Conservation (phyloP, 2,113 vertebrate species). For the Protobothrops mucrosquamatus region DNA sequence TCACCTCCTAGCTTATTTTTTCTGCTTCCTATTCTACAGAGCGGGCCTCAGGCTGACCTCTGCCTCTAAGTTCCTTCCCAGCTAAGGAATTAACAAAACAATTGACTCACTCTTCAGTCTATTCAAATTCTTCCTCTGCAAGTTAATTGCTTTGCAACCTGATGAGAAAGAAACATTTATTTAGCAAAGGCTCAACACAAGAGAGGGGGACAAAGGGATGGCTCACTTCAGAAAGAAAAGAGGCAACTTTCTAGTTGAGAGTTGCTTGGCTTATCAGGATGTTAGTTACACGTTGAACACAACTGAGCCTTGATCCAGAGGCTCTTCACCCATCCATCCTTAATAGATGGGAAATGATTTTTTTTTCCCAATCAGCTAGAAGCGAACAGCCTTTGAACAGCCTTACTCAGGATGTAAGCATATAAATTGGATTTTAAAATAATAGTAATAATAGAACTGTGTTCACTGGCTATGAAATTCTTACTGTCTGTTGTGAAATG, state of each 20-base stretch:
- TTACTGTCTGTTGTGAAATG: not conserved
- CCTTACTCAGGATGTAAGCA: not conserved
- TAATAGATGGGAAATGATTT: not conserved
- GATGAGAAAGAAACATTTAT: conserved; percentile 28
- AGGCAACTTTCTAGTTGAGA: not conserved
- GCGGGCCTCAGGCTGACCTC: not conserved
- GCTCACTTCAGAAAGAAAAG: not conserved
- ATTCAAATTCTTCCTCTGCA: conserved; percentile 18
- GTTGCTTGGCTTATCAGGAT: not conserved
- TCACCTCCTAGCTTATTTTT: not conserved
- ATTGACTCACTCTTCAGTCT: conserved; percentile 29
- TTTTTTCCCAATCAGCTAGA: not conserved
- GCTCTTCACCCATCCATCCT: not conserved
- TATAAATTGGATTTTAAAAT: not conserved
- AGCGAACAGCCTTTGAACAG: not conserved
- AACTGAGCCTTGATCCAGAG: not conserved
- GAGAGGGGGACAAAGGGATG: not conserved
- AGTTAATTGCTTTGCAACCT: conserved; percentile 36
- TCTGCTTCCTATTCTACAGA: not conserved
- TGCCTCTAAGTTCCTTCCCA: conserved; percentile 11
- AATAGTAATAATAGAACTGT: not conserved
- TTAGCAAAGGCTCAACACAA: conserved; percentile 5
- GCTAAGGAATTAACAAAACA: conserved; percentile 26
- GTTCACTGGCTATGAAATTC: not conserved
- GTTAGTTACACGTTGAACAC: not conserved